Conservation (phyloP, 2,888 invertebrate species). For the Nowickia ferox region DNA sequence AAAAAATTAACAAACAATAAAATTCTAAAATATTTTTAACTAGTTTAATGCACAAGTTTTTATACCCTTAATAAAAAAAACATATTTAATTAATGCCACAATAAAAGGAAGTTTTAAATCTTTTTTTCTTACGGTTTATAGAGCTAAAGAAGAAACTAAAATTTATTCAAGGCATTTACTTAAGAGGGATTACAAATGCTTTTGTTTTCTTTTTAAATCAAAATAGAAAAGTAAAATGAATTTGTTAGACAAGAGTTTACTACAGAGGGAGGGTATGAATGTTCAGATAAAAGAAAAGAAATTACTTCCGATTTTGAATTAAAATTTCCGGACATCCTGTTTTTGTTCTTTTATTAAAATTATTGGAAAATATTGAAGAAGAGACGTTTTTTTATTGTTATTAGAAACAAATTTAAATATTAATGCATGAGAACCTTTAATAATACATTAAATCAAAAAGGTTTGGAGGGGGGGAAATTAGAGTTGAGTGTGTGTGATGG, state of each 20-base stretch:
- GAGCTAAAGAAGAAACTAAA: not conserved
- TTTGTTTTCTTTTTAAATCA: not conserved
- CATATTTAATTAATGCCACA: not conserved
- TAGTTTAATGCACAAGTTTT: not conserved
- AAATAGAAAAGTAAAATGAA: constrained; percentile 11
- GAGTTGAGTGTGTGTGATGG: no score
- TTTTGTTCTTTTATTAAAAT: not conserved
- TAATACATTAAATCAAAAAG: no score
- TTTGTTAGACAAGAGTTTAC: constrained; percentile 22
- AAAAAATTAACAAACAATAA: constrained; percentile 9
- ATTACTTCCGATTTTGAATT: constrained; percentile 39
- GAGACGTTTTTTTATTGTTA: no score
- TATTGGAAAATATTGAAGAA: not conserved
- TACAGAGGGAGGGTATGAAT: not conserved
- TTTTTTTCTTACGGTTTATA: constrained; percentile 23
- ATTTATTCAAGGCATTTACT: constrained; percentile 25
- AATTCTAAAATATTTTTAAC: constrained; percentile 14
- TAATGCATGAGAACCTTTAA: not conserved
- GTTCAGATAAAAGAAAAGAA: not conserved
- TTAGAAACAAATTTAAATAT: not conserved
- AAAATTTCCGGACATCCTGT: constrained; percentile 51
- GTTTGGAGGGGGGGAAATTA: no score
- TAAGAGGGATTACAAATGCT: constrained; percentile 28
- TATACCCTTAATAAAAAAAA: constrained; percentile 23
- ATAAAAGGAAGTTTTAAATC: constrained; percentile 52